phyloP scores from a whole-genome alignment of 2,113 vertebrate species.

The Leptobrachium ailaonicum region DNA sequence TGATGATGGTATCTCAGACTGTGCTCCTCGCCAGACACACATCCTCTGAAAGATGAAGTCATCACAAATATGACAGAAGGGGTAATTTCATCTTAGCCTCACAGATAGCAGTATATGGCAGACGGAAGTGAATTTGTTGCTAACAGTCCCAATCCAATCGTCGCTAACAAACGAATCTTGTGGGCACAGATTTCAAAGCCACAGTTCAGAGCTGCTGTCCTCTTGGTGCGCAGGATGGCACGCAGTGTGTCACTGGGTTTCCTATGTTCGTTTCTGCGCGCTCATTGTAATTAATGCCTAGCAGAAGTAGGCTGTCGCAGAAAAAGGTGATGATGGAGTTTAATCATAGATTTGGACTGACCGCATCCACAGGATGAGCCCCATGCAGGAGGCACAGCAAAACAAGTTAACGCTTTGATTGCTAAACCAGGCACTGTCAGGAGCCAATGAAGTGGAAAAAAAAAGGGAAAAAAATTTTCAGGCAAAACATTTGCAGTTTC shows the following conservation, averaged over 20 bases:
- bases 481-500: too few species aligned
- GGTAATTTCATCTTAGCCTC: not conserved
- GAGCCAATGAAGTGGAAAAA: too few species aligned
- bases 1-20: not conserved
- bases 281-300: slow-evolving; percentile 34
- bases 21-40: not conserved
- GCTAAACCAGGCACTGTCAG: too few species aligned
- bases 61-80: not conserved
- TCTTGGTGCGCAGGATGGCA: not conserved
- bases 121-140: too few species aligned
- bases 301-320: slow-evolving; percentile 27
- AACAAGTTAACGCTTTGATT: slow-evolving; percentile 1
- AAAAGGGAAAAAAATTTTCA: too few species aligned
- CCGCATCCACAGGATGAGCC: slow-evolving; percentile 42
- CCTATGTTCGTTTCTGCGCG: not conserved
- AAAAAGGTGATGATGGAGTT: slow-evolving; percentile 6
- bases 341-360: slow-evolving; percentile 31
- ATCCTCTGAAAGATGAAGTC: not conserved
- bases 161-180: too few species aligned
- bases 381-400: slow-evolving; percentile 21
- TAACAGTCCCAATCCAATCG: too few species aligned
- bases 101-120: too few species aligned
- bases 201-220: too few species aligned
- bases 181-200: too few species aligned
- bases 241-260: not conserved